phyloP scores from a whole-genome alignment of 2,797 vertebrate species.

The Chelonia mydas region DNA sequence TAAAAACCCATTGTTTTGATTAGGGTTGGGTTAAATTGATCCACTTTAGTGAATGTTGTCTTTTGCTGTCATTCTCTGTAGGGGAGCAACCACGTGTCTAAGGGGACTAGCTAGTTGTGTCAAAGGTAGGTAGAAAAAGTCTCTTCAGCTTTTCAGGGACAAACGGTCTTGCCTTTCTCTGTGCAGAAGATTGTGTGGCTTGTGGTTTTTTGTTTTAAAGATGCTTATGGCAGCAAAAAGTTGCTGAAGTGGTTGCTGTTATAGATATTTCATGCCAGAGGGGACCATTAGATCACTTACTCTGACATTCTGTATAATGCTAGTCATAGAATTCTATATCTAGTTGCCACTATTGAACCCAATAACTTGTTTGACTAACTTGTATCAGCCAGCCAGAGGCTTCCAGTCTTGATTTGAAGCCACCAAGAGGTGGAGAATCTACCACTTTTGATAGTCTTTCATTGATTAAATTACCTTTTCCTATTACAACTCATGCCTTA shows the following conservation, averaged over 20 bases:
- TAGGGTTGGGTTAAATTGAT: background rate
- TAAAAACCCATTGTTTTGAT: background rate
- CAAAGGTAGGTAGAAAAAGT: background rate
- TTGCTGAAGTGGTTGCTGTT: background rate
- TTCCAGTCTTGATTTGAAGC: background rate
- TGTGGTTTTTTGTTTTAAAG: too few relatives aligned
- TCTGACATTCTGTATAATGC: background rate
- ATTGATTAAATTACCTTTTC: background rate
- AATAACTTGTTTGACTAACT: background rate
- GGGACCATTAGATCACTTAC: rapidly evolving
- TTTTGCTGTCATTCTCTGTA: background rate
- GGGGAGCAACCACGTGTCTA: background rate
- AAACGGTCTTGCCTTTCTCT: background rate
- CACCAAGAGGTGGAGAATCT: background rate
- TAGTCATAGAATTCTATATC: background rate
- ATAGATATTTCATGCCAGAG: background rate
- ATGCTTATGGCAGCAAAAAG: background rate
- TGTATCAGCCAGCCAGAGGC: background rate
- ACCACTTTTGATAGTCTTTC: rapidly evolving
- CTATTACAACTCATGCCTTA: rapidly evolving
- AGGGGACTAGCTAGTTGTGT: background rate
- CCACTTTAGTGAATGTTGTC: background rate
- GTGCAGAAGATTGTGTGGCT: background rate
- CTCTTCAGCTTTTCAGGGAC: background rate
- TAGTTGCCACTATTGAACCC: background rate